phyloP scores from a whole-genome alignment of 2,797 vertebrate species.

The Enteromius radiatus region DNA sequence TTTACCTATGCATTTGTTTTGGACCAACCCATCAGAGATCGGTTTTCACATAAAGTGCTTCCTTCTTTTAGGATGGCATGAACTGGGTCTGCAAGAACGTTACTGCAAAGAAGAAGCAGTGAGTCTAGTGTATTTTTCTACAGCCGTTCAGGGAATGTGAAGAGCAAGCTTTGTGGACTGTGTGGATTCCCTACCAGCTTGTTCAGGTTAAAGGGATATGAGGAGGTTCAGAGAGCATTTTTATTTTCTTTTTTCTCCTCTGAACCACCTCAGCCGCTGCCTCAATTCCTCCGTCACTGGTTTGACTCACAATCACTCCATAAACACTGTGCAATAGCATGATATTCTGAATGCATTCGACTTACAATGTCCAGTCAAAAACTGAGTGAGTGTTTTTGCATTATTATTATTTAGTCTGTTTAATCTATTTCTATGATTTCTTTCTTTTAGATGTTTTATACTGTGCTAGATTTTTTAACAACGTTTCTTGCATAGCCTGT shows the following conservation, averaged over 20 bases:
- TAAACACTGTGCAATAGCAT: conserved; percentile 44
- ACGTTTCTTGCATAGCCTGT: neutral
- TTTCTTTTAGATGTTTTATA: conserved; percentile 27
- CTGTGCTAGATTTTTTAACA: neutral
- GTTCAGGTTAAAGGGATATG: conserved; percentile 36
- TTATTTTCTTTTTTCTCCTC: neutral
- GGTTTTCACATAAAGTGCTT: conserved; percentile 19
- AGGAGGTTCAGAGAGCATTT: conserved; percentile 33
- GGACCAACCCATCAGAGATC: neutral
- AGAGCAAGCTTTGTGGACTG: conserved; percentile 61
- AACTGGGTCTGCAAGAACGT: conserved; percentile 99
- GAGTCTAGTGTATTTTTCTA: conserved; percentile 49
- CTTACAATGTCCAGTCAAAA: conserved; percentile 41
- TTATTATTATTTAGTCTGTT: conserved; percentile 28
- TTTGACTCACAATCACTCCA: neutral
- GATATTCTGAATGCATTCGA: conserved; percentile 33
- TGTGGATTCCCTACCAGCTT: conserved; percentile 57
- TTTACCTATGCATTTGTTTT: neutral
- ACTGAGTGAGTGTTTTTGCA: conserved; percentile 35
- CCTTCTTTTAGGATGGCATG: conserved; percentile 91
- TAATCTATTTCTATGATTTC: conserved; percentile 14
- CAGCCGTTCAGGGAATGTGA: conserved; percentile 58
- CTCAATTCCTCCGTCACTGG: conserved; percentile 19
- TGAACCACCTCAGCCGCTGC: conserved; percentile 8
- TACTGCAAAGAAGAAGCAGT: conserved; percentile 96